phyloP scores from a whole-genome alignment of 2,888 invertebrate genomes.

The Scelioninae gen. 2 region DNA sequence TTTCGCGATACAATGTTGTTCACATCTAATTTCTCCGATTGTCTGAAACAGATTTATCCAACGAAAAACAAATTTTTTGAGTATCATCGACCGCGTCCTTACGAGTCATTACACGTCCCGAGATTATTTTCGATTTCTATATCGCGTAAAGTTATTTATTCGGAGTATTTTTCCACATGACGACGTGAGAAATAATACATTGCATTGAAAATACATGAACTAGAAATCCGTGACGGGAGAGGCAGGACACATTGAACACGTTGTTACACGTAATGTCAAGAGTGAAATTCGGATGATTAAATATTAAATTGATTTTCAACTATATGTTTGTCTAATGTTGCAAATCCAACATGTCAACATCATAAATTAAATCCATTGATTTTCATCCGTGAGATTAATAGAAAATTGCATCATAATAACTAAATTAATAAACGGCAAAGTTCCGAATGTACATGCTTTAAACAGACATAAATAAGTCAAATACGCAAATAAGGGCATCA shows the following conservation, averaged over 20 bases:
- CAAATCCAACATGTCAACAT: conserved; percentile 16
- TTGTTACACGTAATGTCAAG: conserved; percentile 42
- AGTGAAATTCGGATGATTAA: conserved; percentile 48
- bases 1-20: conserved; percentile 19
- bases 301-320: conserved; percentile 39
- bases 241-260: conserved; percentile 41
- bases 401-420: neutral
- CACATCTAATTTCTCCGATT: too few relatives aligned
- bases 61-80: too few relatives aligned
- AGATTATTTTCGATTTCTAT: conserved; percentile 35
- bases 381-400: neutral
- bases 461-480: too few relatives aligned
- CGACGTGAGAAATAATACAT: conserved; percentile 51
- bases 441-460: neutral
- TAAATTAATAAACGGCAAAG: neutral
- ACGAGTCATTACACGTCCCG: conserved; percentile 33
- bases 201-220: conserved; percentile 53
- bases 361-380: conserved; percentile 22
- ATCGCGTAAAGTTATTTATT: conserved; percentile 44
- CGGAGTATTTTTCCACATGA: conserved; percentile 49
- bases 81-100: conserved; percentile 20
- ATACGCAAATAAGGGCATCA: too few relatives aligned
- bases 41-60: too few relatives aligned
- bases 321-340: conserved; percentile 39
- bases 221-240: conserved; percentile 48